Percentiles rank a stretch among this genome's conserved stretches.
Conservation (phyloP, 64 coral and sea anemone genomes). For the Pocillopora verrucosa region DNA sequence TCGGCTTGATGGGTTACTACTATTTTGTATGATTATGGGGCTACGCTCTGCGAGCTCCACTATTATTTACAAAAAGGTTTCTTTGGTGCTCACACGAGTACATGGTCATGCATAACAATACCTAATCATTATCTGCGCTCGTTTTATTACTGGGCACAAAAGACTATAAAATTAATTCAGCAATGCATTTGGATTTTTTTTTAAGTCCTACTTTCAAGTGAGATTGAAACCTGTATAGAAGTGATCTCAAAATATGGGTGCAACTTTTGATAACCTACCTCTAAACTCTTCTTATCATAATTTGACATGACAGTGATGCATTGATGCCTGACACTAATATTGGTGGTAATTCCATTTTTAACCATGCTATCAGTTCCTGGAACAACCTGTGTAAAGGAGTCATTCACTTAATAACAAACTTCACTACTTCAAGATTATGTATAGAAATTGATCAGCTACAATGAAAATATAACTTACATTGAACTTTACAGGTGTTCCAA, state of each 20-base stretch:
- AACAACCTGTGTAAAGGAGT: constrained; percentile 46
- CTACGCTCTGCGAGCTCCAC: no score
- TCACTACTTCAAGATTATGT: background rate
- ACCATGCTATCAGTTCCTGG: constrained; percentile 66
- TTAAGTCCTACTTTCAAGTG: no score
- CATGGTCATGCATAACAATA: no score
- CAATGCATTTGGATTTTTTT: no score
- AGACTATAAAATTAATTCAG: no score
- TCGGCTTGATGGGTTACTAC: no score
- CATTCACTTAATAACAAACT: background rate
- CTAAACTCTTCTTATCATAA: constrained; percentile 77
- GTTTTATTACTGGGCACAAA: no score
- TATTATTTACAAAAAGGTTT: no score
- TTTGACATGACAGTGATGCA: constrained; percentile 84
- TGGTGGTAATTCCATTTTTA: constrained; percentile 76
- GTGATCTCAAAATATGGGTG: background rate
- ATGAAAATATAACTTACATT: constrained; percentile 36
- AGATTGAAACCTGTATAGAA: no score
- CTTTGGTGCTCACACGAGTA: no score
- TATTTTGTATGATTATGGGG: no score
- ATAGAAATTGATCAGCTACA: background rate
- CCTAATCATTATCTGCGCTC: no score
- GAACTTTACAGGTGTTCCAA: constrained; percentile 72
- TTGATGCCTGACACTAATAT: constrained; percentile 73
- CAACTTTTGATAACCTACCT: constrained; percentile 35